Base-by-base conservation (phyloP, 2,113 vertebrate genomes). In the Cepphus grylle region DNA sequence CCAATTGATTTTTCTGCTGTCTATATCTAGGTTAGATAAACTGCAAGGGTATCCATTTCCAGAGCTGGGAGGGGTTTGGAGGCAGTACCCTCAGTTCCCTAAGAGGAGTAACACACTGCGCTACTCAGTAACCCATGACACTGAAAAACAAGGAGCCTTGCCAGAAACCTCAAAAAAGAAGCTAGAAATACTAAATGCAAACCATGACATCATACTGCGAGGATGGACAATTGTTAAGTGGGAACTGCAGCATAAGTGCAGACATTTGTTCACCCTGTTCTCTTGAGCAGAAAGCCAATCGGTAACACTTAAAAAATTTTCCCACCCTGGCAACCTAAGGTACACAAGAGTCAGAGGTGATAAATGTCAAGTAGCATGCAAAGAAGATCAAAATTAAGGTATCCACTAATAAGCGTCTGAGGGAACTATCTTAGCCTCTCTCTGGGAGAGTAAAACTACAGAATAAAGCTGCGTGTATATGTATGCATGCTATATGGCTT, bases 11-110 rank as follows among this genome's bases (percentile, higher is more conserved):
- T 96, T 85, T 80, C 74, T 93, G 22, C 71, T 94, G 65, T 84
- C 81, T 74, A 94, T 72, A 67, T 92, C 90, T 93, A 61, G 59
- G 63, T 65, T 82, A 94, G 88, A 90, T 88, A 90, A 96, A 92
- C 32, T 67, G 63, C 69, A 53, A 66, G 2, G 53, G 8, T 50
- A 62, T 71, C 47, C 26, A 9, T 67, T 94, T 81, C 76, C 65
- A 91, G 65, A 78, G 50, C 26, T 84, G 50, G 53, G n/a, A 90
- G 80, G 63, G 40, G 55, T 45, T 88, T 92, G 76, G 45, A 83
- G n/a, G 30, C 63, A 94, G 49, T 30, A 45, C 36, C 52, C 30
- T 85, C 8, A 2, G 12, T 40, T 73, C 26, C 29, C n/a, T 55
- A 36, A 43, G 61, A 69, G 16, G 19, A 3, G 47, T 13, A 82